These are phyloP conservation scores for Ceryle rudis DNA, from an alignment of 2,797 vertebrate genomes.

Conservation along the genomic window DNA sequence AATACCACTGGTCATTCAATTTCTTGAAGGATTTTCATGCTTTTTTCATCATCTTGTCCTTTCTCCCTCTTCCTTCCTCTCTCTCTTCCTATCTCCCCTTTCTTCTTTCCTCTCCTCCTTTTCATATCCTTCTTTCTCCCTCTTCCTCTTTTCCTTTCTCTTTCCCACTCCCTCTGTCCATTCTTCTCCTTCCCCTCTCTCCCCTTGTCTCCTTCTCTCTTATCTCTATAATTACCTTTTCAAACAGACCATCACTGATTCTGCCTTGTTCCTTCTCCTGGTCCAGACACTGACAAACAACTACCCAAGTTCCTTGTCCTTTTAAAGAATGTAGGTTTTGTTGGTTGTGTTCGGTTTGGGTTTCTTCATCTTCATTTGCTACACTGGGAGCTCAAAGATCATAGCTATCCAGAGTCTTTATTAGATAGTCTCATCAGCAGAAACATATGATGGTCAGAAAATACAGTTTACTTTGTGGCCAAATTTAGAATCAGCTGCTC, in stretches of 20 bases:
- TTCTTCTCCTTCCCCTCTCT: no score
- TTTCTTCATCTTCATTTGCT: neutral
- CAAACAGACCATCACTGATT: neutral
- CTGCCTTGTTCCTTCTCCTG: neutral
- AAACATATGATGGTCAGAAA: neutral
- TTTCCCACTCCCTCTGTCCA: no score
- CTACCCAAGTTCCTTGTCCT: neutral
- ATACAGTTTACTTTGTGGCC: neutral
- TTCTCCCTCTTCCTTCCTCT: neutral
- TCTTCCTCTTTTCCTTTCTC: no score
- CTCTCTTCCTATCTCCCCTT: neutral
- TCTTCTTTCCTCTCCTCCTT: no score
- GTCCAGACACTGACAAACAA: neutral
- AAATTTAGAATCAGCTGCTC: neutral
- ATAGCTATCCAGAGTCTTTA: neutral
- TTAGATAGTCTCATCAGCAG: neutral
- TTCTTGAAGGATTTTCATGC: neutral
- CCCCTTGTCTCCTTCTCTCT: neutral
- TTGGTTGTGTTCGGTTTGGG: neutral
- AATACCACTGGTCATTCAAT: neutral
- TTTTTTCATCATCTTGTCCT: neutral
- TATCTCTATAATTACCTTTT: neutral
- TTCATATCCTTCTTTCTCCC: no score
- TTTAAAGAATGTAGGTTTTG: neutral
- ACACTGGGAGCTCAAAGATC: neutral